Evolutionary conservation across 2,888 invertebrate genomes (phyloP).

Genomic region (Pegoplata infirma): DNA sequence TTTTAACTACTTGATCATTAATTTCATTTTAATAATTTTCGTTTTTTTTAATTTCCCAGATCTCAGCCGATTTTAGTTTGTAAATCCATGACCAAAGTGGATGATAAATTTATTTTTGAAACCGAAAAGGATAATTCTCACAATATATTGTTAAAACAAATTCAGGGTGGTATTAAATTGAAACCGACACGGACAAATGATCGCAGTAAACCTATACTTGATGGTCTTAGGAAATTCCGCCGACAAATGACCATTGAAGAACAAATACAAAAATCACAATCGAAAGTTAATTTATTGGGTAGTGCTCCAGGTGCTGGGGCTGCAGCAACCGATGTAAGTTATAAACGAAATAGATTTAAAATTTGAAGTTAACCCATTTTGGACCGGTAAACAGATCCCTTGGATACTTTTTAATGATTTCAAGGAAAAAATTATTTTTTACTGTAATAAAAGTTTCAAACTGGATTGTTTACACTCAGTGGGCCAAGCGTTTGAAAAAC

Average conservation of each 20-base stretch:
- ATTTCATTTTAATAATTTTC: background rate
- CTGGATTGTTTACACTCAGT: no score
- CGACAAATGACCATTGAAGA: constrained; percentile 94
- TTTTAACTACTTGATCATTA: background rate
- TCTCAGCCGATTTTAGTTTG: constrained; percentile 82
- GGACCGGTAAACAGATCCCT: no score
- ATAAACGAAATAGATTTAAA: no score
- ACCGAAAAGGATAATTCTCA: constrained; percentile 90
- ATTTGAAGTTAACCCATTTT: no score
- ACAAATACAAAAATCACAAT: constrained; percentile 90
- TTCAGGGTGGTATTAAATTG: constrained; percentile 86
- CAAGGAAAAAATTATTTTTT: no score
- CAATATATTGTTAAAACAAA: constrained; percentile 89
- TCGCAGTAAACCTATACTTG: constrained; percentile 89
- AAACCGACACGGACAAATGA: constrained; percentile 90
- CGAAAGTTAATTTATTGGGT: constrained; percentile 80
- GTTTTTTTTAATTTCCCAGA: constrained; percentile 72
- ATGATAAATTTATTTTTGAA: constrained; percentile 90
- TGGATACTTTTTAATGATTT: no score
- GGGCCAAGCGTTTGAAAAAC: no score
- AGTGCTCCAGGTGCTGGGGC: constrained; percentile 11
- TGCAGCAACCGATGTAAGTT: constrained; percentile 31
- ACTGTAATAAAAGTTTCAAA: no score
- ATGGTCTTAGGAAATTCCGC: constrained; percentile 91
- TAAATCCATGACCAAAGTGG: constrained; percentile 83